These are phyloP conservation scores for Albula goreensis DNA, from an alignment of 2,113 vertebrate species.

Conservation along the genomic window DNA sequence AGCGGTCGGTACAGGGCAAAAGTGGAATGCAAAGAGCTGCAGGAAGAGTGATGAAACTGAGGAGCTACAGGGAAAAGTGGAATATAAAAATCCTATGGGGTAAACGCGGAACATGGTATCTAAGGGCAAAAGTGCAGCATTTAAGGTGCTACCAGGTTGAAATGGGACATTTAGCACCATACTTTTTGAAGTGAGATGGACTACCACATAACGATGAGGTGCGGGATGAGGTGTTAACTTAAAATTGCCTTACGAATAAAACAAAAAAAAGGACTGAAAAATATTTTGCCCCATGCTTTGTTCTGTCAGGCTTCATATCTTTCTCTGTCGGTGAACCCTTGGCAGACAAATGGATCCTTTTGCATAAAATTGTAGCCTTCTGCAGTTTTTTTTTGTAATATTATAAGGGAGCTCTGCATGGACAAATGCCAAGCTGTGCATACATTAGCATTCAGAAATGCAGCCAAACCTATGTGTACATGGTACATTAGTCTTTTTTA, in stretches of 20 bases:
- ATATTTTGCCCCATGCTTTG: slow-evolving; percentile 35
- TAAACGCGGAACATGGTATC: too few relatives aligned
- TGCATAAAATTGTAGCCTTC: slow-evolving; percentile 51
- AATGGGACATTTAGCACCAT: too few relatives aligned
- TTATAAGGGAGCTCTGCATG: slow-evolving; percentile 59
- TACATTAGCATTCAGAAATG: slow-evolving; percentile 76
- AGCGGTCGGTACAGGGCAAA: too few relatives aligned
- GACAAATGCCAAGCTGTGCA: slow-evolving; percentile 71
- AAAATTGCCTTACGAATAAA: too few relatives aligned
- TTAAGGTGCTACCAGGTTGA: too few relatives aligned
- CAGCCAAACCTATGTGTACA: slow-evolving; percentile 65
- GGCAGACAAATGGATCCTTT: slow-evolving; percentile 50
- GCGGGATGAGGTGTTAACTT: too few relatives aligned
- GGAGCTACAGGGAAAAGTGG: not conserved
- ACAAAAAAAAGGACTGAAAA: slow-evolving; percentile 30
- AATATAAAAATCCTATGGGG: too few relatives aligned
- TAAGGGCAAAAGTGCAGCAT: too few relatives aligned
- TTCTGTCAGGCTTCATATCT: slow-evolving; percentile 47
- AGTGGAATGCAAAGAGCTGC: too few relatives aligned
- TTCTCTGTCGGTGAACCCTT: slow-evolving; percentile 42
- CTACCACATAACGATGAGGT: too few relatives aligned
- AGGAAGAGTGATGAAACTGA: not conserved
- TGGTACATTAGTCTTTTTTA: slow-evolving; percentile 79
- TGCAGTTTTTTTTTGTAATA: slow-evolving; percentile 52
- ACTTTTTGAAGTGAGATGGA: too few relatives aligned